Evolutionary conservation across 2,888 invertebrate species (phyloP), one percentile per base, ranked within the genome.

Genomic region (Eilema caniola): DNA sequence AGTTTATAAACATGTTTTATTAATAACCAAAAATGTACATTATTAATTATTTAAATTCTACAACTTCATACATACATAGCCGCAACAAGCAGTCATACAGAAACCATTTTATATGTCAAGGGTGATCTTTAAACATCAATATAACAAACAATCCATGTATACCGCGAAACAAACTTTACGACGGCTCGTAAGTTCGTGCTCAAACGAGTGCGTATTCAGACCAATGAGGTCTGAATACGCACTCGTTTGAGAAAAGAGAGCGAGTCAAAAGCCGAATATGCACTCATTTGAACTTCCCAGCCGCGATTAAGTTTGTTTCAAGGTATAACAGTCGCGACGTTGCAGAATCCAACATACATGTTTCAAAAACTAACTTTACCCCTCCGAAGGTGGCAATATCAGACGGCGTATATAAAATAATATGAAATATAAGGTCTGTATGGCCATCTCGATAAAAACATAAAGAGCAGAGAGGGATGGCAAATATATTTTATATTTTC

Each of bases 21-120:
- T 93, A 88, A 90, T 92, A 93, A 94, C 88, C 89, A 86, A 93
- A 94, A 94, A 94, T 93, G 90, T 95, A 94, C 94, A 94, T 90
- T 90, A 87, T 89, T 88, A 61, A 60, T 90, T 90, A 85, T 88
- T 91, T 90, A 89, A 91, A 90, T 85, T 87, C 90, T 94, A 94
- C 92, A 92, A 90, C 89, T 89, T 90, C 90, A 91, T 93, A 92
- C 89, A 90, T 88, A 90, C 85, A 89, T 84, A 81, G 85, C 88
- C 86, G 83, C 89, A 92, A 91, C 91, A 93, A 89, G 89, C 88
- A 88, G 86, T 86, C 80, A 76, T 70, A 78, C 80, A 83, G 78
- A 81, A 81, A 81, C 80, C 77, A 79, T 61, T 53, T 24, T 33
- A 37, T 37, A 41, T 37, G 59, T 56, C 37, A 53, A 67, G 47